These are phyloP conservation scores for Borostomias antarcticus DNA, from an alignment of 2,797 vertebrate genomes.

Conservation along the genomic window DNA sequence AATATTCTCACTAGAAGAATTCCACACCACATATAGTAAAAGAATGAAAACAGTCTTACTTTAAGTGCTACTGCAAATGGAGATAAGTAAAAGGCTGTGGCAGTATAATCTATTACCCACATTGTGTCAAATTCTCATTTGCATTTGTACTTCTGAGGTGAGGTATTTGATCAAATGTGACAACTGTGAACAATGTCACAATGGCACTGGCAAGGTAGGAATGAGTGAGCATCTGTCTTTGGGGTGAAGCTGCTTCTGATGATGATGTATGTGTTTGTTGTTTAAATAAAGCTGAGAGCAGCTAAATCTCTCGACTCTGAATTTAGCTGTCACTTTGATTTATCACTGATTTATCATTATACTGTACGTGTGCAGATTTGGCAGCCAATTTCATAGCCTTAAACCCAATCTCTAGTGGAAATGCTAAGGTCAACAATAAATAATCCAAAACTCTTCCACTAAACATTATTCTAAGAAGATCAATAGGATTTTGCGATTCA, in stretches of 20 bases:
- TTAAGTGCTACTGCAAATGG: not conserved
- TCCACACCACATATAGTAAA: not conserved
- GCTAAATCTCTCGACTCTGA: constrained; percentile 60
- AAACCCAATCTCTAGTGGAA: constrained; percentile 67
- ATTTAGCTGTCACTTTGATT: constrained; percentile 64
- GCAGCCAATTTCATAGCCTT: constrained; percentile 67
- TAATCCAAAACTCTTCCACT: constrained; percentile 70
- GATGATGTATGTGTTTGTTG: constrained; percentile 59
- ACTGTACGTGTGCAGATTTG: constrained; percentile 55
- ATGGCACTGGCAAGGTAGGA: constrained; percentile 21
- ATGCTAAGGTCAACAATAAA: constrained; percentile 72
- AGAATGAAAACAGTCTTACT: not conserved
- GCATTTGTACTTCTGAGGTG: constrained; percentile 24
- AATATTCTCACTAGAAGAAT: not conserved
- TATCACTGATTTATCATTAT: constrained; percentile 66
- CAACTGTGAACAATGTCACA: constrained; percentile 45
- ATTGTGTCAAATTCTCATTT: constrained; percentile 5
- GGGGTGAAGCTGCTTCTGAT: constrained; percentile 49
- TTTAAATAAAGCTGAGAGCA: constrained; percentile 46
- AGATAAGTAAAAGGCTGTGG: no score
- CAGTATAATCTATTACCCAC: constrained; percentile 19
- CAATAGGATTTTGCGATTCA: constrained; percentile 71
- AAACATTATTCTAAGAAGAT: constrained; percentile 72
- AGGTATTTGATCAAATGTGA: constrained; percentile 52
- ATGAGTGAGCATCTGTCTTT: constrained; percentile 18